Conservation (phyloP, 2,888 invertebrate species). For the Chrysopilus asiliformis region DNA sequence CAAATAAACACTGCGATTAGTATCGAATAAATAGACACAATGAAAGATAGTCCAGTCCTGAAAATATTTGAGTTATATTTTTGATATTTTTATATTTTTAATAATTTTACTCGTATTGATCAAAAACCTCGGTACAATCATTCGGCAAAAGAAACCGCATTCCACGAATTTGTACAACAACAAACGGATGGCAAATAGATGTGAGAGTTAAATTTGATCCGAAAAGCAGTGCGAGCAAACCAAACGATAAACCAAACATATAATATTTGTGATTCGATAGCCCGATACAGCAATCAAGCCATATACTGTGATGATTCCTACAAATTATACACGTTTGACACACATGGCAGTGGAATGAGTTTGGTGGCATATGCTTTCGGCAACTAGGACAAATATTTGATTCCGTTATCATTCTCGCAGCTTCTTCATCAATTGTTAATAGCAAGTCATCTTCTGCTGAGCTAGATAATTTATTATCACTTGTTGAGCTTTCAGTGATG, state of each 20-base stretch:
- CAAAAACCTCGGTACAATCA: conserved; percentile 74
- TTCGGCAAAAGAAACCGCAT: conserved; percentile 56
- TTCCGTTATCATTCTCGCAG: conserved; percentile 21
- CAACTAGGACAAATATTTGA: conserved; percentile 44
- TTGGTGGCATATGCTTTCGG: conserved; percentile 46
- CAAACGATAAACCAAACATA: conserved; percentile 50
- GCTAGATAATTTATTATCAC: too few relatives aligned
- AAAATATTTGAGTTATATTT: conserved; percentile 19
- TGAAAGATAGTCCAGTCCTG: conserved; percentile 44
- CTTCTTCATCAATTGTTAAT: conserved; percentile 25
- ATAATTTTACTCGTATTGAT: conserved; percentile 63
- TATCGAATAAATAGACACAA: conserved; percentile 41
- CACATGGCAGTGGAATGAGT: conserved; percentile 66
- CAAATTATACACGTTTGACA: conserved; percentile 72
- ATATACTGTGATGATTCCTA: conserved; percentile 67
- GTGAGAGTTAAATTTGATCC: conserved; percentile 72
- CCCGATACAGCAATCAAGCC: conserved; percentile 77
- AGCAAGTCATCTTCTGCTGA: conserved; percentile 28
- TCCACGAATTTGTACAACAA: conserved; percentile 25
- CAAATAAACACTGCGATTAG: conserved; percentile 38
- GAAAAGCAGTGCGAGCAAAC: conserved; percentile 51
- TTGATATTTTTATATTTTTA: conserved; percentile 33
- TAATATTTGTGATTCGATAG: conserved; percentile 65
- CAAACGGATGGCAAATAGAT: conserved; percentile 71
- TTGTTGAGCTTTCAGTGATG: conserved; percentile 22